A percentile compares a stretch with the other conserved stretches of the same genome.
These are phyloP conservation scores for Netelia melanura DNA, from an alignment of 2,888 invertebrate species.

Conservation along the genomic window DNA sequence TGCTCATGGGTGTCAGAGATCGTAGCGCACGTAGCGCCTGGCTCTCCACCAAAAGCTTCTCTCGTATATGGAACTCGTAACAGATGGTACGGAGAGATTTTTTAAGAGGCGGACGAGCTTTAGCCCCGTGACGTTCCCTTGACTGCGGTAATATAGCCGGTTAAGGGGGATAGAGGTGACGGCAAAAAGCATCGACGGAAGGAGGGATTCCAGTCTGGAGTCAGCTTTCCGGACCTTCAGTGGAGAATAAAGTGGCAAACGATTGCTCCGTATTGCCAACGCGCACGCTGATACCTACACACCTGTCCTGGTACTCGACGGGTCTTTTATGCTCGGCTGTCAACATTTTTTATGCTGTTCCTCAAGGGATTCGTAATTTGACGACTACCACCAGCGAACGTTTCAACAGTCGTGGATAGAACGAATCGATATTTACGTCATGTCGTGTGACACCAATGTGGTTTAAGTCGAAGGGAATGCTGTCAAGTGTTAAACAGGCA, in stretches of 20 bases:
- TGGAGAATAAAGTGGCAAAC: constrained; percentile 49
- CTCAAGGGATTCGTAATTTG: constrained; percentile 22
- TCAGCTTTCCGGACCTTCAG: constrained; percentile 31
- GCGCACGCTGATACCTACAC: neutral
- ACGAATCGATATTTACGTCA: constrained; percentile 54
- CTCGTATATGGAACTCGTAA: constrained; percentile 42
- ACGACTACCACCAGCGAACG: constrained; percentile 7
- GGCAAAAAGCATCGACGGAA: constrained; percentile 16
- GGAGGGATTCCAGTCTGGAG: constrained; percentile 37
- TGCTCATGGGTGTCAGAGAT: constrained; percentile 31
- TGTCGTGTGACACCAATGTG: constrained; percentile 18
- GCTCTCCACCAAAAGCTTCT: constrained; percentile 36
- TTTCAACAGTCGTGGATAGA: constrained; percentile 7
- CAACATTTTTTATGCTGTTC: constrained; percentile 56
- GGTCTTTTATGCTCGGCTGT: constrained; percentile 53
- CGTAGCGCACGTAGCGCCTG: constrained; percentile 33
- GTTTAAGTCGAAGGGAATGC: constrained; percentile 17
- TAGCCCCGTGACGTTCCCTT: constrained; percentile 8
- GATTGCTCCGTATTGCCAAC: constrained; percentile 11
- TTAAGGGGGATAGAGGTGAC: constrained; percentile 6
- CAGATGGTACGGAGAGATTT: constrained; percentile 50
- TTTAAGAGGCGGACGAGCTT: constrained; percentile 27
- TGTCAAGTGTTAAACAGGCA: constrained; percentile 45
- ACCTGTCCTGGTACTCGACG: constrained; percentile 38
- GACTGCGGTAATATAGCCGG: constrained; percentile 4